These are phyloP conservation scores for Ganaspis sp. DNA, from an alignment of 1,140 invertebrate species.

Conservation along the genomic window DNA sequence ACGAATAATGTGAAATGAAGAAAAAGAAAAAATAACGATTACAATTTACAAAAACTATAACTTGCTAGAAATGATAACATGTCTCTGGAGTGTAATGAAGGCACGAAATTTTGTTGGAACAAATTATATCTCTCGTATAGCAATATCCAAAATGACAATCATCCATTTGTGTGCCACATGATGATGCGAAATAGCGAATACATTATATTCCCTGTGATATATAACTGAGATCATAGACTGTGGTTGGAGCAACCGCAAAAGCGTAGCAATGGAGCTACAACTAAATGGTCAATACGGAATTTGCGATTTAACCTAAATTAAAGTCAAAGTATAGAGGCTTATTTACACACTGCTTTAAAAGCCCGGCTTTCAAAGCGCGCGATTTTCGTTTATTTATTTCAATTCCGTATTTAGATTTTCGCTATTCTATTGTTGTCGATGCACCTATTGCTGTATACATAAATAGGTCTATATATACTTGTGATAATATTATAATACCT, in stretches of 20 bases:
- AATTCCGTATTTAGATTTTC: too few relatives aligned
- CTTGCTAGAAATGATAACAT: neutral
- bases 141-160: slow-evolving; percentile 14
- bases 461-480: too few relatives aligned
- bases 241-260: neutral
- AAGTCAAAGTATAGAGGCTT: neutral
- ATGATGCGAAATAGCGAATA: slow-evolving; percentile 5
- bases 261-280: neutral
- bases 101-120: slow-evolving; percentile 4
- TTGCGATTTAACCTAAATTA: neutral
- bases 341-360: neutral
- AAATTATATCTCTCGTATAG: neutral
- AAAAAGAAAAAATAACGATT: too few relatives aligned
- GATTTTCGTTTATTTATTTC: too few relatives aligned
- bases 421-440: too few relatives aligned
- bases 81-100: neutral
- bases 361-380: too few relatives aligned
- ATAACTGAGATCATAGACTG: neutral
- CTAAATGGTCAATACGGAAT: neutral
- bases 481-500: too few relatives aligned
- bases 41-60: too few relatives aligned
- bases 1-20: too few relatives aligned
- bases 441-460: too few relatives aligned
- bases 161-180: slow-evolving; percentile 4
- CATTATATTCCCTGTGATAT: slow-evolving; percentile 10